Base-by-base conservation (phyloP, 2,797 vertebrate species). In the Anabacerthia variegaticeps region DNA sequence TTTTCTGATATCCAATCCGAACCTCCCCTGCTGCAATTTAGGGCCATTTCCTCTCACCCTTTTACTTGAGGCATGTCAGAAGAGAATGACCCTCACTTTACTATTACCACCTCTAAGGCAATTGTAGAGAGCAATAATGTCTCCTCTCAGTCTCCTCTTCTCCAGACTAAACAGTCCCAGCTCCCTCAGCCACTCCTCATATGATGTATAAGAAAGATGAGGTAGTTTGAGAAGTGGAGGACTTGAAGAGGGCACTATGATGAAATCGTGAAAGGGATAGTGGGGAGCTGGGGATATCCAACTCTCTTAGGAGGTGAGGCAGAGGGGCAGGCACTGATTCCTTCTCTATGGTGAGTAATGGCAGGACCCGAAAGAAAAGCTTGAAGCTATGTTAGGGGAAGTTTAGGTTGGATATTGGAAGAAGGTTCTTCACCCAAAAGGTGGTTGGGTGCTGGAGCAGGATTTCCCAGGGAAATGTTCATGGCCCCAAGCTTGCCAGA, bases 21-120 rank as follows among this genome's bases (percentile, higher is more conserved):
- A 54, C 21, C 7, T 61, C 0, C 0, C 18, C 10, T 48, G 14
- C 7, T 27, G 14, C 21, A 61, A 54, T 43, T 68, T n/a, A 37
- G n/a, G 22, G 27, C 10, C 1, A 1, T 68, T 49, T 62, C 61
- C 22, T 55, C 22, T 68, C 27, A n/a, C 19, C 12, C 6, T 62
- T 55, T 69, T 36, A 14, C 34, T 28, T 15, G 14, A 43, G 30
- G 36, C 7, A 7, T 10, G 12, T 5, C 15, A 62, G 36, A 55
- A 20, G 9, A 46, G 4, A 49, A 27, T 10, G 16, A 82, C 5
- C 34, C 15, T 13, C 18, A 27, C 34, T 19, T 41, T 32, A 4
- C 13, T 27, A 36, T 18, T 17, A 9, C 10, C 22, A 36, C 15
- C 12, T 54, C 48, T 61, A 27, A 54, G 15, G 22, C 14, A 73